A percentile compares a stretch with the other conserved stretches of the same genome.
These are phyloP conservation scores for Equus quagga DNA, from an alignment of 2,113 vertebrate genomes.

Conservation along the genomic window DNA sequence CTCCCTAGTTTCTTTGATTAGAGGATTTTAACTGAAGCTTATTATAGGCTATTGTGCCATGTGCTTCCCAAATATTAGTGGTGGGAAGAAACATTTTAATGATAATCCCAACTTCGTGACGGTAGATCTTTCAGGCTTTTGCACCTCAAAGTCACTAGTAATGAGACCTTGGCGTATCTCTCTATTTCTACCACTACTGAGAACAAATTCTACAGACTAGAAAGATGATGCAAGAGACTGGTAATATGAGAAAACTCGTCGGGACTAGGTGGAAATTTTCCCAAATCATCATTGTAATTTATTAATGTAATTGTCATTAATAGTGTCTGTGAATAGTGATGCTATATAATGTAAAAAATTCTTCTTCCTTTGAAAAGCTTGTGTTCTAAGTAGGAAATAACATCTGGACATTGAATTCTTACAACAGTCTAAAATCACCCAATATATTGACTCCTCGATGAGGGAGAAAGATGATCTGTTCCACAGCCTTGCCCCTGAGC, in stretches of 20 bases:
- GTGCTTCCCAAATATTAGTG: neutral
- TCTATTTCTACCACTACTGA: neutral
- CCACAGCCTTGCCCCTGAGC: neutral
- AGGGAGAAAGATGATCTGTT: neutral
- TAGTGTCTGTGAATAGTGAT: neutral
- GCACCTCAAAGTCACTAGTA: neutral
- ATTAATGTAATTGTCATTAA: neutral
- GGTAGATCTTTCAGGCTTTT: neutral
- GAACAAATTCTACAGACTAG: constrained; percentile 8
- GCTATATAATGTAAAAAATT: neutral
- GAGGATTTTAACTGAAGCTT: neutral
- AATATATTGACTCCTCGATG: neutral
- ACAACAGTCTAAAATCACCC: neutral
- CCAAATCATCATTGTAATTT: constrained; percentile 1
- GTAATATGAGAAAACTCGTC: neutral
- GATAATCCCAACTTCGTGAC: neutral
- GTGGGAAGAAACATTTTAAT: neutral
- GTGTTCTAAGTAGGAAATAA: neutral
- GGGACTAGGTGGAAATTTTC: neutral
- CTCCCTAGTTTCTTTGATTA: neutral
- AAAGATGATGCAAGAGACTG: neutral
- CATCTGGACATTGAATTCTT: neutral
- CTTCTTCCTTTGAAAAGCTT: constrained; percentile 5
- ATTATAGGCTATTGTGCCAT: neutral
- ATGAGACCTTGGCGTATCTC: neutral